These are phyloP conservation scores for Pseudonaja textilis DNA, from an alignment of 2,113 vertebrate species.

Conservation along the genomic window DNA sequence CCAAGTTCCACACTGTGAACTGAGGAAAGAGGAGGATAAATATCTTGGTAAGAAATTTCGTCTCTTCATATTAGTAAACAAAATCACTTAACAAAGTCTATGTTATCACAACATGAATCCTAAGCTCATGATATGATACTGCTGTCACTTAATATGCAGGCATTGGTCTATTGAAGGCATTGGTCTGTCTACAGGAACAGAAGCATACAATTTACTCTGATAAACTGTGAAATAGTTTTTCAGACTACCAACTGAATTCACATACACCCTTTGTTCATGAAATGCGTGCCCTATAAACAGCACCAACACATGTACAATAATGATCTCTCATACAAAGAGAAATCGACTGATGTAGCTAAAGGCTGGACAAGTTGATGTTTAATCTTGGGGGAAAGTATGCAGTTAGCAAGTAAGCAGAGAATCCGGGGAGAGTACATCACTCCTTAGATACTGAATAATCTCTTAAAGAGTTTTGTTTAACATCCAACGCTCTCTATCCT, in stretches of 20 bases:
- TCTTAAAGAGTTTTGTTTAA: not conserved
- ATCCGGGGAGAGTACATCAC: not conserved
- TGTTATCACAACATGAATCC: not conserved
- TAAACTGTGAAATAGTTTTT: not conserved
- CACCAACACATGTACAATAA: not conserved
- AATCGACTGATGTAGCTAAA: not conserved
- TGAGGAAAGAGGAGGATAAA: constrained; percentile 16
- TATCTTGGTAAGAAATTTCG: not conserved
- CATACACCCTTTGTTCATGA: not conserved
- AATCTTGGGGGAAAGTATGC: not conserved
- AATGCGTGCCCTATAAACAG: not conserved
- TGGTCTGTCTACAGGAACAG: not conserved
- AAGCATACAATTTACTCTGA: not conserved
- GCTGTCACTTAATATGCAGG: not conserved
- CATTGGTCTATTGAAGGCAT: too few species aligned
- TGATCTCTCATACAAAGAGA: not conserved
- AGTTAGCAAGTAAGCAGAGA: not conserved
- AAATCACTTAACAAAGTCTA: not conserved
- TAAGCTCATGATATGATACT: not conserved
- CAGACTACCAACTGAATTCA: not conserved
- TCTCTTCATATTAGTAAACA: not conserved
- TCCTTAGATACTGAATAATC: not conserved
- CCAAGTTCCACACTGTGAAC: constrained; percentile 47
- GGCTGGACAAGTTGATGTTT: not conserved
- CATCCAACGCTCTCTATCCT: not conserved